Conservation (phyloP, 2,888 invertebrate genomes). For the Sarcophaga subvicina region DNA sequence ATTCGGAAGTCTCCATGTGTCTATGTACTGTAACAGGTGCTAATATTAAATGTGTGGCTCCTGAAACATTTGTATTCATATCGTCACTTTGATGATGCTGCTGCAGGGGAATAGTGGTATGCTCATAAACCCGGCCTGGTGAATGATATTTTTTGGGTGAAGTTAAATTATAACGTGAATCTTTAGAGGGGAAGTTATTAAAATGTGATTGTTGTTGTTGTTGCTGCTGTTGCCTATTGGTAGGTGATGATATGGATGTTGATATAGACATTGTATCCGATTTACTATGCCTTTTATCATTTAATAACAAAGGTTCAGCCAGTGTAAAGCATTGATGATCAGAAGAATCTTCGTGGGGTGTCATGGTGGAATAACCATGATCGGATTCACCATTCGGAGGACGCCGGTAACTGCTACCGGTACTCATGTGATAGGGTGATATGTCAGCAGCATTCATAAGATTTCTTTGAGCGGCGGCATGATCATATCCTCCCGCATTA, state of each 20-base stretch:
- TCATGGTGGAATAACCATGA: slow-evolving; percentile 97
- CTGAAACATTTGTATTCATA: slow-evolving; percentile 48
- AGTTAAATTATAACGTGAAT: slow-evolving; percentile 74
- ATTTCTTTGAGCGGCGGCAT: slow-evolving; percentile 83
- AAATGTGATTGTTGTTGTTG: slow-evolving; percentile 69
- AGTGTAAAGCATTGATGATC: slow-evolving; percentile 91
- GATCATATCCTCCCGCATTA: slow-evolving; percentile 81
- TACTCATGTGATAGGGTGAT: slow-evolving; percentile 93
- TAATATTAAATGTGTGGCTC: slow-evolving; percentile 85
- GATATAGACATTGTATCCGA: slow-evolving; percentile 85
- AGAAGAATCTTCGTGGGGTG: slow-evolving; percentile 94
- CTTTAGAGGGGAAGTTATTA: slow-evolving; percentile 72
- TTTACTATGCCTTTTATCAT: slow-evolving; percentile 83
- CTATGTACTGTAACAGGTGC: slow-evolving; percentile 95
- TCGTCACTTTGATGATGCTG: slow-evolving; percentile 54
- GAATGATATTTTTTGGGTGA: slow-evolving; percentile 72
- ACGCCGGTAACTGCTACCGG: slow-evolving; percentile 86
- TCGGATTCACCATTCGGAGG: slow-evolving; percentile 89
- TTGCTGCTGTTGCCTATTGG: slow-evolving; percentile 75
- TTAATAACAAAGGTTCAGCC: slow-evolving; percentile 85
- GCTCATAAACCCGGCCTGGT: slow-evolving; percentile 75
- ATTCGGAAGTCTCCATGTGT: slow-evolving; percentile 89
- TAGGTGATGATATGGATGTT: slow-evolving; percentile 82
- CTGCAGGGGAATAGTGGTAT: slow-evolving; percentile 76
- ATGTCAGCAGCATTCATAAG: slow-evolving; percentile 85